These are phyloP conservation scores for Phalanger gymnotis DNA, from an alignment of 2,797 vertebrate species.

Conservation along the genomic window DNA sequence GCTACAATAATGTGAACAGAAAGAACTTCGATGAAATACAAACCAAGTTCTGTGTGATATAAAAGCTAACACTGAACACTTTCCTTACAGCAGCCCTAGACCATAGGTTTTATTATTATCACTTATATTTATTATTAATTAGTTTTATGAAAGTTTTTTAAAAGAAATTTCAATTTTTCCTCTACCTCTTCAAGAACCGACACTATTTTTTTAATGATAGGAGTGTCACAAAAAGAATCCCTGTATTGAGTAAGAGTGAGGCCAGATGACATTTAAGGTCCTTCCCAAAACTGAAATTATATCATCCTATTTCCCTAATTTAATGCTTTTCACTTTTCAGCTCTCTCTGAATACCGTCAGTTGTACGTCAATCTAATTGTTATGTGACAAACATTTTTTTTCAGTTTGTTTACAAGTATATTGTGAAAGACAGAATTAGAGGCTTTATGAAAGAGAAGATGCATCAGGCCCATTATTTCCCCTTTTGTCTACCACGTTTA, in stretches of 20 bases:
- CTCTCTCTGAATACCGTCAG: not conserved
- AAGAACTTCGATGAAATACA: not conserved
- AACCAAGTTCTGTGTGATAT: not conserved
- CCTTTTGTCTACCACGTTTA: not conserved
- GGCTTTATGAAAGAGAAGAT: constrained; percentile 9
- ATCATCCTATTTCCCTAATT: constrained; percentile 4
- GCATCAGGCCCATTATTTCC: constrained; percentile 23
- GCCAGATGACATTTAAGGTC: not conserved
- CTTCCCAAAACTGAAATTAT: not conserved
- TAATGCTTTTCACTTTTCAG: not conserved
- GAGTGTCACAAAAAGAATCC: not conserved
- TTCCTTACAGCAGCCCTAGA: not conserved
- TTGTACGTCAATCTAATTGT: not conserved
- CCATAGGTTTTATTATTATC: not conserved
- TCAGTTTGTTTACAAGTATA: not conserved
- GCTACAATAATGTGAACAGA: not conserved
- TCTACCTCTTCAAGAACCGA: not conserved
- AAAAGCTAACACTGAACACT: not conserved
- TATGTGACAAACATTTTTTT: not conserved
- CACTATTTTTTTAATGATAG: not conserved
- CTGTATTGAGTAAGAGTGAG: not conserved
- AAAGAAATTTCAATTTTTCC: constrained; percentile 20
- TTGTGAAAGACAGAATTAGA: constrained; percentile 43
- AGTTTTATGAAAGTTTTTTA: not conserved
- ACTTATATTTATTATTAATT: not conserved